Conservation (phyloP, 1,140 invertebrate species). For the Homalodisca vitripennis region DNA sequence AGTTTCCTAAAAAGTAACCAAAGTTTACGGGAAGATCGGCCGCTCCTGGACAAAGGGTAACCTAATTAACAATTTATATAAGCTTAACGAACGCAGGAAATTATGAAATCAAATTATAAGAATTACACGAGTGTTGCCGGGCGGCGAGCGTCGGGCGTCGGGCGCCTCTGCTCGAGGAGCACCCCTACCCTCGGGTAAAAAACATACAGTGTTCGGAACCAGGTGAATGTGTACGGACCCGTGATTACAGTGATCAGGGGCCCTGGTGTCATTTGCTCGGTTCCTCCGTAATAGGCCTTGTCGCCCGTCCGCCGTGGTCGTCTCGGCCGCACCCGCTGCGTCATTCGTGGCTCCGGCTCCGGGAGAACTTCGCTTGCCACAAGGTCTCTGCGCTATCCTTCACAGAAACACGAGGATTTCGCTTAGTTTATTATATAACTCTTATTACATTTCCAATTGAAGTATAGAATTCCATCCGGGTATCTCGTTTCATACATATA, state of each 20-base stretch:
- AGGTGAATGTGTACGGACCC: background rate
- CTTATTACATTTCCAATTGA: too few species aligned
- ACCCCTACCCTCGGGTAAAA: background rate
- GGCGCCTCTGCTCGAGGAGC: background rate
- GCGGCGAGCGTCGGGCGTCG: conserved; percentile 3
- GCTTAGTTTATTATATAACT: too few species aligned
- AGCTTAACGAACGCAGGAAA: conserved; percentile 5
- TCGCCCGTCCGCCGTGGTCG: background rate
- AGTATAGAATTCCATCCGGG: too few species aligned
- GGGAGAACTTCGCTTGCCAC: background rate
- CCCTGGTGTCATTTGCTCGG: conserved; percentile 9
- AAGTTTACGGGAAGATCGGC: conserved; percentile 13
- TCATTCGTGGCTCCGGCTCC: background rate
- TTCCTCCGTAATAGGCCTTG: background rate
- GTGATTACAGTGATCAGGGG: background rate
- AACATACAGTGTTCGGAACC: background rate
- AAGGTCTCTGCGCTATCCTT: background rate
- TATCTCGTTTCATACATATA: too few species aligned
- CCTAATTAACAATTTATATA: conserved; percentile 21
- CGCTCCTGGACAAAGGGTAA: conserved; percentile 10
- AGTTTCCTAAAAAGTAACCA: conserved; percentile 8
- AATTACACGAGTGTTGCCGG: conserved; percentile 13
- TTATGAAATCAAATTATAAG: conserved; percentile 26
- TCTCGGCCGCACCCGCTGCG: background rate
- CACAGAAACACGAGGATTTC: background rate